phyloP scores from a whole-genome alignment of 2,113 vertebrate genomes.

The Pandion haliaetus region DNA sequence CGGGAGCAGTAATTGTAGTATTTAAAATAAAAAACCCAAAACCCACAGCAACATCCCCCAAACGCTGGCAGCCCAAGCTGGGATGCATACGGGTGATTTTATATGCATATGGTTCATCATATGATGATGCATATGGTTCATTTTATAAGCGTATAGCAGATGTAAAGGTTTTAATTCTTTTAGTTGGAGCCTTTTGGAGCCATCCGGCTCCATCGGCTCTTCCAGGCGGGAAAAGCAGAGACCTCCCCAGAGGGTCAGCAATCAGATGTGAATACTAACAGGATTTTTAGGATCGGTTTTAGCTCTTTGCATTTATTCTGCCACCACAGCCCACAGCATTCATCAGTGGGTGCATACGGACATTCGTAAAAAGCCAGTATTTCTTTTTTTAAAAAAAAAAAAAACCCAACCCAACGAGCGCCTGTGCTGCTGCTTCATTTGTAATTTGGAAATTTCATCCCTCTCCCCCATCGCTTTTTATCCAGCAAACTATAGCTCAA shows the following conservation, averaged over 20 bases:
- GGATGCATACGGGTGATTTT: background rate
- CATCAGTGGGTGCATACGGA: accelerated
- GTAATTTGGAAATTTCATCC: background rate
- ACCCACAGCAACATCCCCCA: background rate
- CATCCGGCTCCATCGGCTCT: background rate
- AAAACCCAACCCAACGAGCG: background rate
- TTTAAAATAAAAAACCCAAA: background rate
- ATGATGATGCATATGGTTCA: background rate
- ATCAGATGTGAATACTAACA: background rate
- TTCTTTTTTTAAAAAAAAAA: background rate
- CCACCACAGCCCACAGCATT: accelerated
- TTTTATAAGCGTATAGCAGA: background rate
- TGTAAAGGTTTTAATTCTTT: background rate
- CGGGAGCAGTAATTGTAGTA: background rate
- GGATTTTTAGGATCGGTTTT: background rate
- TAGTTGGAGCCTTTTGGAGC: background rate
- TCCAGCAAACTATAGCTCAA: background rate
- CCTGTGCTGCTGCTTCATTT: background rate
- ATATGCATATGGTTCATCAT: background rate
- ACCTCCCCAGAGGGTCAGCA: accelerated
- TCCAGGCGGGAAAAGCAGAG: background rate
- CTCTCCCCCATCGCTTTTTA: background rate
- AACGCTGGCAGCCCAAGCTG: background rate
- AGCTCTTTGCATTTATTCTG: background rate
- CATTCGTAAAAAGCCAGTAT: background rate